phyloP scores from a whole-genome alignment of 2,797 vertebrate genomes.

The Serranus cabrilla region DNA sequence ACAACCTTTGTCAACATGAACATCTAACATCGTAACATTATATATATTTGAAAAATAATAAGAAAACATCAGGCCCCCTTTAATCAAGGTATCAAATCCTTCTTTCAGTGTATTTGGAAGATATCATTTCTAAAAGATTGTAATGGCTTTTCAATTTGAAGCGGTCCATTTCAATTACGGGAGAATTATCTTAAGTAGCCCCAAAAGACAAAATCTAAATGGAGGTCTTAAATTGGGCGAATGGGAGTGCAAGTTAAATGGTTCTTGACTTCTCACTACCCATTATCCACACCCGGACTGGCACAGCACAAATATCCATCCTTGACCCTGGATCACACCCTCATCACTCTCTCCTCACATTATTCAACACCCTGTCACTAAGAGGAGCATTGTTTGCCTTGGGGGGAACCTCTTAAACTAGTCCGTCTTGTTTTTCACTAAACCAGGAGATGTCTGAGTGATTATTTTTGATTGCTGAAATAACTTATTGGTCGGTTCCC shows the following conservation, averaged over 20 bases:
- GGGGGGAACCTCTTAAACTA: neutral
- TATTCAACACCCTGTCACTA: constrained; percentile 32
- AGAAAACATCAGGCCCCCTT: too few species aligned
- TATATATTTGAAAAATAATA: too few species aligned
- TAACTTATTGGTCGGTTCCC: constrained; percentile 22
- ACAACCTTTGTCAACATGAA: too few species aligned
- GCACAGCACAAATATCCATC: constrained; percentile 65
- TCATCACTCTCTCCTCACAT: constrained; percentile 50
- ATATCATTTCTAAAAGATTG: constrained; percentile 62
- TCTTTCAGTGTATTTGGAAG: constrained; percentile 25
- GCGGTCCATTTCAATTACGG: constrained; percentile 73
- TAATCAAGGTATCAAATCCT: constrained; percentile 6
- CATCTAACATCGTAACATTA: too few species aligned
- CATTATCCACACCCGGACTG: constrained; percentile 66
- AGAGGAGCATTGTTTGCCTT: constrained; percentile 35
- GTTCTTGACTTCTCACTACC: constrained; percentile 68
- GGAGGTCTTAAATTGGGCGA: constrained; percentile 67
- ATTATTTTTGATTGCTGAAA: constrained; percentile 27
- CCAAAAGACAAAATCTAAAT: constrained; percentile 80
- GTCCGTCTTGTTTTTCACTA: constrained; percentile 11
- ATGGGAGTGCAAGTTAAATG: constrained; percentile 70
- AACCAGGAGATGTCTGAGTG: constrained; percentile 22
- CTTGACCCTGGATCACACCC: constrained; percentile 64
- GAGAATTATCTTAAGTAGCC: constrained; percentile 76
- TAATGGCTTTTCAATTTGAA: constrained; percentile 76